Base-by-base conservation (phyloP, 2,797 vertebrate genomes). In the Rhinophrynus dorsalis region DNA sequence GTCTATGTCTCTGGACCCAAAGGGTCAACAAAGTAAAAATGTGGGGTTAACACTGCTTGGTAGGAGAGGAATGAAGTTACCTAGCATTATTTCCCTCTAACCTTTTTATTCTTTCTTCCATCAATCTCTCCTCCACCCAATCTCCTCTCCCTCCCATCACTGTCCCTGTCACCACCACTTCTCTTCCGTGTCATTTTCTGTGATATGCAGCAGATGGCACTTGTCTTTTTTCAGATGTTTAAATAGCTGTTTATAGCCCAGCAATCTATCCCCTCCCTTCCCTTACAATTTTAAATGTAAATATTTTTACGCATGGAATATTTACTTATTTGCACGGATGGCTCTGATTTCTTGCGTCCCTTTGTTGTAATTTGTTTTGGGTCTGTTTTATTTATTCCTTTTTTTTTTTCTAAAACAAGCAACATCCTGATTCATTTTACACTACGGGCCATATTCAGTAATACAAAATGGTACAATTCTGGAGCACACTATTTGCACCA, bases 301-400 rank as follows among this genome's bases (percentile, higher is more conserved):
- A 73, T 73, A 60, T 24, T 47, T 32, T 52, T 57, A 51, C 8
- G 61, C 68, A 72, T 65, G 68, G 18, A n/a, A 59, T 59, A 44
- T 59, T 42, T 58, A 59, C 27, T 3, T 27, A 60, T 44, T 37
- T 66, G 70, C 62, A 66, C 50, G 62, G 50, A 20, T 35, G 37
- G 54, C 51, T 35, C 27, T 52, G 3, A 24, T 6, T 44, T 50
- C 52, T 42, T 24, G 35, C 13, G 45, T 37, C 9, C 24, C 18
- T 54, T 50, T 18, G 17, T 18, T 27, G 33, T 26, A 32, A 29
- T 29, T 33, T 27, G 11, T 52, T 48, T 30, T 48, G 17, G 13
- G n/a, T n/a, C n/a, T 42, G 4, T 30, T 30, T 30, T 30, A 4
- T 4, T 30, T 4, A 30, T 9, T 30, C 4, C 4, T 30, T 30